A percentile compares a stretch with the other conserved stretches of the same genome.
Evolutionary conservation across 2,113 vertebrate genomes (phyloP).

Genomic region (Myotis yumanensis): DNA sequence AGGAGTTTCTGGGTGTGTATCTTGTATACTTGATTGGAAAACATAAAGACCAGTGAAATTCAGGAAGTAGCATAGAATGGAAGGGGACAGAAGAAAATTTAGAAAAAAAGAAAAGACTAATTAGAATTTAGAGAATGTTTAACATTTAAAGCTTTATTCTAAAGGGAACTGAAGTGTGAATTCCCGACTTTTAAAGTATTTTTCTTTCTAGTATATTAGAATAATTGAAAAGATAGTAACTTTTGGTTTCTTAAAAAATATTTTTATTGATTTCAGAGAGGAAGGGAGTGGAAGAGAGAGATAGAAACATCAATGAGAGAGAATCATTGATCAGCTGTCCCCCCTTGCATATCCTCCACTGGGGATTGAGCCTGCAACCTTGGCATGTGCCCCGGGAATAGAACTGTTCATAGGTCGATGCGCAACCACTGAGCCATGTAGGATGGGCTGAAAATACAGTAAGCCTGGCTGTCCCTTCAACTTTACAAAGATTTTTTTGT

Average conservation of each 20-base stretch:
- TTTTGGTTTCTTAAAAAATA: neutral
- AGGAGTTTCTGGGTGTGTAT: neutral
- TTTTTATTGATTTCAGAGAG: no score
- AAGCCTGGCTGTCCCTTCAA: neutral
- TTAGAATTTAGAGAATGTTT: neutral
- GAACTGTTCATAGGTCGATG: no score
- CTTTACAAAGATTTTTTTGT: neutral
- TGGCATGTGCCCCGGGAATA: no score
- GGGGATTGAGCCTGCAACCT: no score
- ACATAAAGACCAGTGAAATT: neutral
- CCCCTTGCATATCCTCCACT: no score
- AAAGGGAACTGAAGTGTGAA: neutral
- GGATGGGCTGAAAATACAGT: neutral
- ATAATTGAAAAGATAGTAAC: neutral
- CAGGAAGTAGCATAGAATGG: neutral
- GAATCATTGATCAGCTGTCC: no score
- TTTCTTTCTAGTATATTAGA: neutral
- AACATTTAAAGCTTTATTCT: neutral
- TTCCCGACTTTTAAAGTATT: slow-evolving; percentile 1
- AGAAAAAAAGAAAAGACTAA: neutral
- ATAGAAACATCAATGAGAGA: no score
- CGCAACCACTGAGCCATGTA: no score
- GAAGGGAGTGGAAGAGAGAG: no score
- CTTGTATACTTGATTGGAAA: neutral
- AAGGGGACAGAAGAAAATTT: neutral